Conservation (phyloP, 1,140 invertebrate species). For the Chlorops oryzae region DNA sequence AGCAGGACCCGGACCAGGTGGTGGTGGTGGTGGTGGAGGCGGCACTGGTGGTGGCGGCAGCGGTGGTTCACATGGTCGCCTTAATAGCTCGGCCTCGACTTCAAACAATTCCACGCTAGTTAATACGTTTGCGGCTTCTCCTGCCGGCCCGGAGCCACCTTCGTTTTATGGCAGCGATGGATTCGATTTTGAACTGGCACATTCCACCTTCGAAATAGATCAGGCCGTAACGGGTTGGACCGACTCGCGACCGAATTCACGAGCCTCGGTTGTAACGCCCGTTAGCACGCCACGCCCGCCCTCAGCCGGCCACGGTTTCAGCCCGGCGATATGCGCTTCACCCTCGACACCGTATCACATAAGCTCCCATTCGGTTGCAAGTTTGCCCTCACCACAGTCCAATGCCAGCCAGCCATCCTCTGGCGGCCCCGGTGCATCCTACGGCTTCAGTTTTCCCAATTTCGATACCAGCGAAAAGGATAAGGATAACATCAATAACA, state of each 20-base stretch:
- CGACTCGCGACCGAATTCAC: conserved; percentile 45
- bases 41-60: conserved; percentile 22
- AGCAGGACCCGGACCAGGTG: conserved; percentile 27
- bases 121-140: conserved; percentile 35
- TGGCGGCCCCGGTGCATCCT: conserved; percentile 20
- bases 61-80: conserved; percentile 32
- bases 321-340: conserved; percentile 44
- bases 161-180: conserved; percentile 32
- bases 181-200: conserved; percentile 45
- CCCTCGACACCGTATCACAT: conserved; percentile 44
- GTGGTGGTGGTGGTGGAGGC: conserved; percentile 14
- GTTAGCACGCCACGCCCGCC: conserved; percentile 43
- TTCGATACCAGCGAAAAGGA: conserved; percentile 35
- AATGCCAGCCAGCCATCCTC: conserved; percentile 47
- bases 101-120: conserved; percentile 28
- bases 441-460: conserved; percentile 34
- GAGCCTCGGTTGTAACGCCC: conserved; percentile 41
- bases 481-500: conserved; percentile 29
- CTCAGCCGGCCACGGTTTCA: conserved; percentile 43
- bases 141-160: conserved; percentile 27
- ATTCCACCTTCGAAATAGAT: conserved; percentile 45
- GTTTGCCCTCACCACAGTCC: conserved; percentile 44
- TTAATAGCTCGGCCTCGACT: conserved; percentile 45
- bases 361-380: conserved; percentile 40
- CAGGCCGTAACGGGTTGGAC: conserved; percentile 39